Percentiles rank a stretch among this genome's conserved stretches.
These are phyloP conservation scores for Otolemur garnettii DNA, from an alignment of 2,113 vertebrate genomes.

Conservation along the genomic window DNA sequence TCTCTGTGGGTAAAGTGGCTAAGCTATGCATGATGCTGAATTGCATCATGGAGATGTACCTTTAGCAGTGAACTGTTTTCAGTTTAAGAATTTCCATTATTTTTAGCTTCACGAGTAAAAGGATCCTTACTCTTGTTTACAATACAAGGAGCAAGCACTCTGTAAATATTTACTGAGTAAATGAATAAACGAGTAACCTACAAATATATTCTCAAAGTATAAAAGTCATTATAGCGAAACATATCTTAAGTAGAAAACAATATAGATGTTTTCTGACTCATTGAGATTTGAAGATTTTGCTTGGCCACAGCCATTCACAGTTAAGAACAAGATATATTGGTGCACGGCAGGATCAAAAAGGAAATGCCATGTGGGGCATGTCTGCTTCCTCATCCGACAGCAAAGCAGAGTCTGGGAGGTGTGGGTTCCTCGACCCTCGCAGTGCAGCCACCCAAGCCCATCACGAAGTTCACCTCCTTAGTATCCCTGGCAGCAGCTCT, in stretches of 20 bases:
- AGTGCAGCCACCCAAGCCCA: neutral
- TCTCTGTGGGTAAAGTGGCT: neutral
- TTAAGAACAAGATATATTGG: neutral
- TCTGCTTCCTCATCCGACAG: neutral
- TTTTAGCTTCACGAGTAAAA: neutral
- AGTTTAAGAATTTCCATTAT: neutral
- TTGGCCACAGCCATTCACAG: neutral
- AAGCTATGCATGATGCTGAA: neutral
- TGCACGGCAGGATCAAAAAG: neutral
- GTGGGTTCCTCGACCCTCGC: neutral
- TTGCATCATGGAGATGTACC: neutral
- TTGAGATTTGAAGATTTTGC: neutral
- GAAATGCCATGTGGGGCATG: neutral
- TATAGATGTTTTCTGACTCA: neutral
- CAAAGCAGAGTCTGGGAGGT: neutral
- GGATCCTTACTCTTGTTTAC: neutral
- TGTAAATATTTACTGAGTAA: neutral
- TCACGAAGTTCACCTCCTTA: neutral
- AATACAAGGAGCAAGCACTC: neutral
- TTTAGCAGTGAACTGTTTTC: neutral
- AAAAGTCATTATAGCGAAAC: neutral
- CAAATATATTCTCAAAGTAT: constrained; percentile 21
- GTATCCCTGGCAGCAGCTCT: neutral
- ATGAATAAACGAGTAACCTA: neutral
- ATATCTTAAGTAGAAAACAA: neutral